A percentile compares a stretch with the other conserved stretches of the same genome.
These are phyloP conservation scores for rabbit (Oryctolagus cuniculus) DNA, from an alignment of 2,113 vertebrate species.

Conservation along the genomic window DNA sequence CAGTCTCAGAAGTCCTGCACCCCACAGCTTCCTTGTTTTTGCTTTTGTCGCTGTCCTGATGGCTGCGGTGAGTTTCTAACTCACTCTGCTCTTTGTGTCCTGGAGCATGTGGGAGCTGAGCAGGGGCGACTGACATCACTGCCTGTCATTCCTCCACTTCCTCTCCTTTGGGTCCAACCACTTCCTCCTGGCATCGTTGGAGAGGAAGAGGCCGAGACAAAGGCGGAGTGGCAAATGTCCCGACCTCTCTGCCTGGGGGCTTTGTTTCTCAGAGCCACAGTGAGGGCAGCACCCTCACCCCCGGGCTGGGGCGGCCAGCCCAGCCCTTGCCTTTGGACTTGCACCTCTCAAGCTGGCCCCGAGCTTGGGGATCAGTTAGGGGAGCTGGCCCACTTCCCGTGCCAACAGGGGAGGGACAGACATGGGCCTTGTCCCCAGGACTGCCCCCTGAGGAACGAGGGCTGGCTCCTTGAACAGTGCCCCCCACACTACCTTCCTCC, in stretches of 20 bases:
- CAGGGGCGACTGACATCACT: no score
- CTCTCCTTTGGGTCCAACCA: neutral
- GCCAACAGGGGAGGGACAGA: neutral
- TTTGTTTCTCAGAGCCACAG: neutral
- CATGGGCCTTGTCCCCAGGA: neutral
- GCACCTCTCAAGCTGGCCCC: accelerated
- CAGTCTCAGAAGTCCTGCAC: neutral
- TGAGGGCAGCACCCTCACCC: neutral
- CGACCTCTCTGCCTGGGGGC: neutral
- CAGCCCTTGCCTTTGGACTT: neutral
- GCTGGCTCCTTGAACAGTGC: neutral
- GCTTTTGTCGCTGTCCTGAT: neutral
- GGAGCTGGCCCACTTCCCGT: neutral
- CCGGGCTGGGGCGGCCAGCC: neutral
- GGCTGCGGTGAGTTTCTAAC: neutral
- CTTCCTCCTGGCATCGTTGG: neutral
- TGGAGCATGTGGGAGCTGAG: neutral
- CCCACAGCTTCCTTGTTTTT: neutral
- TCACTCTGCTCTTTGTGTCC: neutral
- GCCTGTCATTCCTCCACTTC: neutral
- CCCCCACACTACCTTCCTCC: neutral
- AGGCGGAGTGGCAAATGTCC: neutral
- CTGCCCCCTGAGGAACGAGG: neutral
- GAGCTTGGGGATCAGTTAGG: neutral
- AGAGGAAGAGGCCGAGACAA: neutral